Base-by-base conservation (phyloP, 2,113 vertebrate species). In the Sminthopsis crassicaudata region DNA sequence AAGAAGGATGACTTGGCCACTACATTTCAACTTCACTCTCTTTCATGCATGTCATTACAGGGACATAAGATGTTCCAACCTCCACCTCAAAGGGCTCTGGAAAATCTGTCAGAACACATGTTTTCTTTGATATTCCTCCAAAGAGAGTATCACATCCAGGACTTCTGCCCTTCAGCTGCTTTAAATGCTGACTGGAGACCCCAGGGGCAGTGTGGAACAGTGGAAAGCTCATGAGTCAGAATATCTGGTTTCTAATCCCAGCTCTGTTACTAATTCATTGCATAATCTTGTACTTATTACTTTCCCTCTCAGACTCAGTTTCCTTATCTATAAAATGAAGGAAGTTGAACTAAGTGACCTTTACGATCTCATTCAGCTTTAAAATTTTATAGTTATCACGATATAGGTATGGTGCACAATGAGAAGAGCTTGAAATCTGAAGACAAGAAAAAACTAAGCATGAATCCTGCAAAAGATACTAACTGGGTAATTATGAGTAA, bases 41-140 rank as follows among this genome's bases (percentile, higher is more conserved):
- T 30, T 1, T 52, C 91, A 22, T n/a, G n/a, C 0, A 0, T 7
- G 4, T 27, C 7, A 0, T 25, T 90, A 11, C 0, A 0, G 57
- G 53, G 54, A 55, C 54, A 12, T 4, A 60, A 53, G 67, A 11
- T 30, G 50, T 23, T 46, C 52, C 27, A 1, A 3, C 52, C n/a
- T 51, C 76, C 90, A 3, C 24, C 94, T 52, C 24, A 2, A 46
- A 53, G 52, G 92, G 46, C n/a, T 84, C 67, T 1, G 0, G 52
- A 46, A 54, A 14, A 9, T 54, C 76, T 9, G n/a, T 8, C 0
- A 24, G 52, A 2, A 52, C 27, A 92, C 93, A 12, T 89, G 25
- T 60, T 8, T 0, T 5, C 7, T 11, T 52, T 91, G 57, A 46
- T 0, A 22, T 9, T 84, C 46, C 55, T n/a, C 30, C 90, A 16